Conservation (phyloP, 2,797 vertebrate genomes). For the Melanogrammus aeglefinus region DNA sequence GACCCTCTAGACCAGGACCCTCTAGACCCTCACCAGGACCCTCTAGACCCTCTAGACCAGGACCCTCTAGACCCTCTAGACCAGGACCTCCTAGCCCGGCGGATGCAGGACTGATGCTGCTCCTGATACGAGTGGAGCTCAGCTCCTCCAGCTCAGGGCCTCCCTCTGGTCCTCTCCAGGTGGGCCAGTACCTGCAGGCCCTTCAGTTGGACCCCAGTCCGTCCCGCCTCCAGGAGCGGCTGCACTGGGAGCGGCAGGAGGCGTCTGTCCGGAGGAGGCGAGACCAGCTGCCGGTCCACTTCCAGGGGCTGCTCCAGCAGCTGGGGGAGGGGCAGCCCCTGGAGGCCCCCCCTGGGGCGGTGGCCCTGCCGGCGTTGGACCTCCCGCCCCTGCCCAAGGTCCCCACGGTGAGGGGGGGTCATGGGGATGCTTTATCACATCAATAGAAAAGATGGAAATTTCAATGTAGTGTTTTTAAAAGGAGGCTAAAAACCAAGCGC, state of each 20-base stretch:
- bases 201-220: slow-evolving; percentile 57
- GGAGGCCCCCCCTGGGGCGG: slow-evolving; percentile 58
- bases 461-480: too few species aligned
- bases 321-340: slow-evolving; percentile 58
- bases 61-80: too few species aligned
- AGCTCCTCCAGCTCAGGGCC: neutral
- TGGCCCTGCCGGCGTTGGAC: neutral
- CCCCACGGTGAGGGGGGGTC: slow-evolving; percentile 52
- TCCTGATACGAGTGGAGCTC: neutral
- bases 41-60: too few species aligned
- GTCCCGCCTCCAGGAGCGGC: slow-evolving; percentile 41
- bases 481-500: neutral
- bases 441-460: too few species aligned
- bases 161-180: slow-evolving; percentile 28
- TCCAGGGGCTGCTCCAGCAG: slow-evolving; percentile 64
- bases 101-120: too few species aligned
- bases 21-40: too few species aligned
- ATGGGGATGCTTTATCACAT: neutral
- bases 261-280: slow-evolving; percentile 38
- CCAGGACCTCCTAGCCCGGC: too few species aligned
- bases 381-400: slow-evolving; percentile 58
- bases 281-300: slow-evolving; percentile 55
- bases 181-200: slow-evolving; percentile 55
- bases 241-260: slow-evolving; percentile 66
- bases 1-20: too few species aligned